Percentiles rank a stretch among this genome's conserved stretches.
These are phyloP conservation scores for Perdita meconis DNA, from an alignment of 2,888 invertebrate species.

Conservation along the genomic window DNA sequence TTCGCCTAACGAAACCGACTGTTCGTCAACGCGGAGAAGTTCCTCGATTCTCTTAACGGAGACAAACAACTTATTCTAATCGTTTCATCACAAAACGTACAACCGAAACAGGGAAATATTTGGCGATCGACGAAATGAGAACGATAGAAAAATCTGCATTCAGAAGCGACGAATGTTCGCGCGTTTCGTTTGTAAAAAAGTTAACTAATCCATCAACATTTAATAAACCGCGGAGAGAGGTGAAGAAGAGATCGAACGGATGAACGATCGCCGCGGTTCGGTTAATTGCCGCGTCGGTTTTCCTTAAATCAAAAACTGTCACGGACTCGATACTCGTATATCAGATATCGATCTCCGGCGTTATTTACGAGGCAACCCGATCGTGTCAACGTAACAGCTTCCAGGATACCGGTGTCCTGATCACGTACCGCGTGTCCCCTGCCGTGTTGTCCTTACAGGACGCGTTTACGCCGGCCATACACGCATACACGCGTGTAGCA, in stretches of 20 bases:
- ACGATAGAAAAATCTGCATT: too few species aligned
- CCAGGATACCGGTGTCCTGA: conserved; percentile 63
- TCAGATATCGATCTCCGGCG: conserved; percentile 57
- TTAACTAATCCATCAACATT: conserved; percentile 1
- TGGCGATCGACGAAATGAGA: too few species aligned
- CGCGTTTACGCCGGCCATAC: conserved; percentile 57
- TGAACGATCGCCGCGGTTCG: conserved; percentile 12
- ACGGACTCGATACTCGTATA: conserved; percentile 18
- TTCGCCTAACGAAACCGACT: conserved; percentile 20
- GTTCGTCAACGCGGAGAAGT: background rate
- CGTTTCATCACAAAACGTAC: too few species aligned
- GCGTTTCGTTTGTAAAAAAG: background rate
- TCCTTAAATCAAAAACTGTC: conserved; percentile 54
- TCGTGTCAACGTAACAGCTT: conserved; percentile 63
- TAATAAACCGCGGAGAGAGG: conserved; percentile 18
- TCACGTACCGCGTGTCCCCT: conserved; percentile 51
- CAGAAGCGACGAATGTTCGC: background rate
- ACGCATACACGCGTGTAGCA: conserved; percentile 63
- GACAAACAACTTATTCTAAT: background rate
- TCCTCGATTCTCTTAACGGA: background rate
- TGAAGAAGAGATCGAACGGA: conserved; percentile 7
- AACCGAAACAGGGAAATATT: too few species aligned
- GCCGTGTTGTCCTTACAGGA: conserved; percentile 55
- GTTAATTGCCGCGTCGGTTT: conserved; percentile 34
- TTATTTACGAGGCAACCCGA: conserved; percentile 60